Base-by-base conservation (phyloP, 2,797 vertebrate genomes). In the Knipowitschia caucasica region DNA sequence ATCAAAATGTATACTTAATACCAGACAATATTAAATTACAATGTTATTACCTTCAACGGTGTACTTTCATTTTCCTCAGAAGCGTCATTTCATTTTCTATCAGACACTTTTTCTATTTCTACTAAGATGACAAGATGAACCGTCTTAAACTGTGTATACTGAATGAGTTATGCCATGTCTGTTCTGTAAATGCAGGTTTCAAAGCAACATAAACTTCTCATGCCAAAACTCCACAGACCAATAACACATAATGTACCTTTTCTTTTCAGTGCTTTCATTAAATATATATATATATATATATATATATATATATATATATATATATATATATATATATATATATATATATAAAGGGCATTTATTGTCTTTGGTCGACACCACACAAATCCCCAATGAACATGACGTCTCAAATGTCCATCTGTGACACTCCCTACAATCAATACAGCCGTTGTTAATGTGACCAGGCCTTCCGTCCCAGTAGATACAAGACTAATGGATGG, bases 401-500 rank as follows among this genome's bases (percentile, higher is more conserved):
- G 47, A 35, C 33, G 52, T 43, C 43, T 78, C 31, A 56, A 40
- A 64, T 64, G 50, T 69, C 69, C 60, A 66, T 73, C 64, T 58
- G 33, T 36, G 61, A 53, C 42, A 44, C 42, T 10, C 5, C 39
- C 21, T 15, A n/a, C n/a, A 15, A 29, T 43, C 54, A 46, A 24
- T 25, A 21, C 29, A 7, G 17, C 45, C 24, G 45, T 40, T 39
- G 38, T 35, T 23, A 36, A 29, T 54, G 47, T 56, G 38, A 62
- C 55, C 60, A 40, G 38, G 9, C 59, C 62, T 69, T 52, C 59
- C 67, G 52, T 53, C 3, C 14, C 49, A 36, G 49, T 23, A 31
- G 34, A 51, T 52, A 38, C 20, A 39, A 63, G 59, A 9, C n/a
- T 18, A 25, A 67, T 67, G 46, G 82, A 78, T 77, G 80, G 82